Percentiles rank a stretch among this genome's conserved stretches.
These are phyloP conservation scores for Myodes glareolus DNA, from an alignment of 2,113 vertebrate genomes.

Conservation along the genomic window DNA sequence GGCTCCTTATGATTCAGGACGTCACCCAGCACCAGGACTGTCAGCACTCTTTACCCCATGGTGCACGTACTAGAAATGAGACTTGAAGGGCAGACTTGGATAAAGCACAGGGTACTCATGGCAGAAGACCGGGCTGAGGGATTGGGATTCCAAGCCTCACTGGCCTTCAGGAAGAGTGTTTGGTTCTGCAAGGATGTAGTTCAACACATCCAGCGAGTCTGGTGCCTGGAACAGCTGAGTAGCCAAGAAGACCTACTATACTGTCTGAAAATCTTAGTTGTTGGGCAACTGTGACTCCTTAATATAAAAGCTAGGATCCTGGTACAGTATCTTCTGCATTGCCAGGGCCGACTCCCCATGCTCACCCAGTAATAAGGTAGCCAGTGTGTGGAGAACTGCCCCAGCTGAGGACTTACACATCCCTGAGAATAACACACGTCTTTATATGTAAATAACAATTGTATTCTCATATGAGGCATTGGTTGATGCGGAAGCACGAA, in stretches of 20 bases:
- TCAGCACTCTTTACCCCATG: background rate
- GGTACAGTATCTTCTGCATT: background rate
- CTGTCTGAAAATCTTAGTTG: background rate
- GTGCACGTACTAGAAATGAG: background rate
- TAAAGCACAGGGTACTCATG: background rate
- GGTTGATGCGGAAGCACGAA: background rate
- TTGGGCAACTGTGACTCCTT: background rate
- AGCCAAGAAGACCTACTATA: accelerated
- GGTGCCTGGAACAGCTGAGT: background rate
- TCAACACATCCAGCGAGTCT: background rate
- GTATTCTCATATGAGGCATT: background rate
- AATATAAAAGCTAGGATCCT: background rate
- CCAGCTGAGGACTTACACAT: background rate
- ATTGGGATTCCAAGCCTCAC: accelerated
- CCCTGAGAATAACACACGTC: background rate
- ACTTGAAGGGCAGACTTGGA: background rate
- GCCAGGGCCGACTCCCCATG: background rate
- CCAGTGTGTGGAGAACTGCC: background rate
- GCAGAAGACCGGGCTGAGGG: background rate
- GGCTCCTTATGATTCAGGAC: background rate
- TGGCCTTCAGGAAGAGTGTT: background rate
- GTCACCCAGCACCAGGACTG: background rate
- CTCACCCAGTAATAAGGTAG: background rate
- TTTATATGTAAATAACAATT: background rate
- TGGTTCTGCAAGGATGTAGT: background rate